Evolutionary conservation across 2,113 vertebrate genomes (phyloP), one percentile per base, ranked within the genome.

Genomic region (Pao palembangensis): DNA sequence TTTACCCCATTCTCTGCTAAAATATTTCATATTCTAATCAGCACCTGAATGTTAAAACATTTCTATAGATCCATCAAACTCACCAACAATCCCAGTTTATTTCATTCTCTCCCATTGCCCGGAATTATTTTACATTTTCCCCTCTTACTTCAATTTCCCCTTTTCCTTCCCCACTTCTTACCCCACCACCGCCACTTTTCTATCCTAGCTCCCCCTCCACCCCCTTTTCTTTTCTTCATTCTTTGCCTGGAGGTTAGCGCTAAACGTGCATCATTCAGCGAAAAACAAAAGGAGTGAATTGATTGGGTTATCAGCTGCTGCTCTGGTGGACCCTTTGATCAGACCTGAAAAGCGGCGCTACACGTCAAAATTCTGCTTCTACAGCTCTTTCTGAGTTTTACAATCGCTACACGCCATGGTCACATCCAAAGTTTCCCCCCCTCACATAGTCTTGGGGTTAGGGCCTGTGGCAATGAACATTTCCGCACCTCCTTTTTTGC

Each of bases 191-290:
- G 42, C 47, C 21, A 23, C 21, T 23, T 20, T 8, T 5, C 28
- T 19, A 43, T 21, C 41, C 58, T 28, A 7, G 31, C 38, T n/a
- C n/a, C 51, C 8, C 12, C 19, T 18, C 42, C 42, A 18, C 52
- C 61, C 67, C 67, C 80, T 79, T 84, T 71, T 63, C 76, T 76
- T 83, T 72, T 70, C 70, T 77, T 74, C 75, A 63, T 80, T 86
- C 83, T 85, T 90, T 85, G 90, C 90, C 89, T 86, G 89, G 89
- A 93, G 92, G 91, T 93, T 92, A 89, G 73, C 57, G 70, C 89
- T 90, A 92, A 92, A 88, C 89, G 86, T 91, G 92, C 91, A 93
- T 90, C 90, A 92, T 93, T 94, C 92, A 92, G 92, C 91, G 87
- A 90, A 93, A 93, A 92, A 93, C 91, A 90, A 92, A 92, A 90